Evolutionary conservation across 1,140 invertebrate genomes (phyloP).

Genomic region (Ephestia elutella): DNA sequence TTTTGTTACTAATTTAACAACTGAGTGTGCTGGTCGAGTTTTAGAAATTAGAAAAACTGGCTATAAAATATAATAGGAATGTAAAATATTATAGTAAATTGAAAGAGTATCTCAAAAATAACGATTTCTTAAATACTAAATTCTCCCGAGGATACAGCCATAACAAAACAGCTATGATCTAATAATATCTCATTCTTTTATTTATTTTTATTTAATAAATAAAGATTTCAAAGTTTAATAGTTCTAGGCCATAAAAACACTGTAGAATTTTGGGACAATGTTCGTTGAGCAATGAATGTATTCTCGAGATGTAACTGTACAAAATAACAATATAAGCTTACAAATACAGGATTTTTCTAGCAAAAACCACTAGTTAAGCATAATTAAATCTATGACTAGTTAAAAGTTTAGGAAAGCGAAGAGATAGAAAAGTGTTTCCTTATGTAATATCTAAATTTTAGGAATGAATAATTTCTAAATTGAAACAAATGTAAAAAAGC

Average conservation of each 20-base stretch:
- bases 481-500: too few species aligned
- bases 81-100: slow-evolving; percentile 19
- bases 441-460: background rate
- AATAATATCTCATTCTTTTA: background rate
- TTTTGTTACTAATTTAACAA: too few species aligned
- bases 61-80: slow-evolving; percentile 12
- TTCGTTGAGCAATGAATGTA: background rate
- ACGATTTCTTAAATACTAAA: slow-evolving; percentile 4
- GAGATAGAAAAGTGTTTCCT: background rate
- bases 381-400: slow-evolving; percentile 15
- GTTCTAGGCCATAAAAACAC: too few species aligned
- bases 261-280: too few species aligned
- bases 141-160: background rate
- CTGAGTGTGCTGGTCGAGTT: background rate
- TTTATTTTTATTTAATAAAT: background rate
- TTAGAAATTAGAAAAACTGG: background rate
- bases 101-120: slow-evolving; percentile 22
- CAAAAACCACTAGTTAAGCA: slow-evolving; percentile 10
- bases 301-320: background rate
- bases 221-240: too few species aligned
- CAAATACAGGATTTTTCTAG: slow-evolving; percentile 12
- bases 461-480: background rate
- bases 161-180: background rate
- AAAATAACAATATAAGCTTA: background rate
- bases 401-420: slow-evolving; percentile 10